phyloP scores from a whole-genome alignment of 2,113 vertebrate species.

The Acinonyx jubatus region DNA sequence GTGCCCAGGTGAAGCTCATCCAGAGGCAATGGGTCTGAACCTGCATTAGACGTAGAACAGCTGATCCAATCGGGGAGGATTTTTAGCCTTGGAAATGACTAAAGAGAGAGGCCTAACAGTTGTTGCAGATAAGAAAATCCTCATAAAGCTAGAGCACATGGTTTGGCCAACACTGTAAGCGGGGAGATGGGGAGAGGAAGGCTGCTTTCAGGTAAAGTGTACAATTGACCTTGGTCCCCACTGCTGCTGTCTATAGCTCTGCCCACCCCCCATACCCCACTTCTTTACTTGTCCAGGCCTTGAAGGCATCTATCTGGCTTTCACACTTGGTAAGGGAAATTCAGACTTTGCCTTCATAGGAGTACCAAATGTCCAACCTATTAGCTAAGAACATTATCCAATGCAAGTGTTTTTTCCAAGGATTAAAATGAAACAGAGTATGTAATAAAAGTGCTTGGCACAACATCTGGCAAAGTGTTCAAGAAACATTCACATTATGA shows the following conservation, averaged over 20 bases:
- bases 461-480: neutral
- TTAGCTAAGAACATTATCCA: neutral
- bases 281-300: neutral
- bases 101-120: neutral
- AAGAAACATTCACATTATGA: neutral
- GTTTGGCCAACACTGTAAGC: neutral
- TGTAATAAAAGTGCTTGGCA: neutral
- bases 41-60: neutral
- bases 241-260: neutral
- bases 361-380: neutral
- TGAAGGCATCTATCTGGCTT: neutral
- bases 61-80: neutral
- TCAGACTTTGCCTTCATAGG: neutral
- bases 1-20: neutral
- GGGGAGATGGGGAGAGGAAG: rapidly evolving
- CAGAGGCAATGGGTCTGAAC: neutral
- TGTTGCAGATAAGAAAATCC: neutral
- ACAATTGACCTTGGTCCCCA: neutral
- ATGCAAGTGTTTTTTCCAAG: neutral
- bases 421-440: neutral
- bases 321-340: neutral
- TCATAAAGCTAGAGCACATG: neutral
- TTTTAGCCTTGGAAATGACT: neutral
- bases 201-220: neutral
- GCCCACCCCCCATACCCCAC: too few species aligned